These are phyloP conservation scores for Periophthalmus modestus DNA, from an alignment of 2,113 vertebrate species.

Conservation along the genomic window DNA sequence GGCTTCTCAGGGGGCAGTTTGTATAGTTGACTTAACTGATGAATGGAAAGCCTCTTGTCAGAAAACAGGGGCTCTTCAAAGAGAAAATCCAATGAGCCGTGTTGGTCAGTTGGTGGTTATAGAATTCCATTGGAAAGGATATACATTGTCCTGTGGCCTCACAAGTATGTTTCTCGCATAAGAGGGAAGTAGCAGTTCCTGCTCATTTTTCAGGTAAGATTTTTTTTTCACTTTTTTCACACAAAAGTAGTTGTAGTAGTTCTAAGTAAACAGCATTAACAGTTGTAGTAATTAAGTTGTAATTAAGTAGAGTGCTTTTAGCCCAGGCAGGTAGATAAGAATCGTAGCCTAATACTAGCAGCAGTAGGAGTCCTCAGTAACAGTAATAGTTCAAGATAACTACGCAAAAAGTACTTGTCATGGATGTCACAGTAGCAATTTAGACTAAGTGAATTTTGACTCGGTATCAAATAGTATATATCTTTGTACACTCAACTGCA, in stretches of 20 bases:
- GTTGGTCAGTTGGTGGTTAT: conserved; percentile 16
- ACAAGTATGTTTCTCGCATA: conserved; percentile 21
- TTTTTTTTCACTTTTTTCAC: background rate
- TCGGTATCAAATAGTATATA: background rate
- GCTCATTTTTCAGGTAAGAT: conserved; percentile 50
- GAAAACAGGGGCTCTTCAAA: conserved; percentile 33
- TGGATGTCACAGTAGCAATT: no score
- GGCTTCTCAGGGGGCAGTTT: conserved; percentile 27
- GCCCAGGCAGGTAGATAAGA: no score
- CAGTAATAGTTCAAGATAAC: no score
- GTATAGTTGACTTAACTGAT: conserved; percentile 39
- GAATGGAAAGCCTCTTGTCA: conserved; percentile 34
- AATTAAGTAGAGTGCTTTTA: background rate
- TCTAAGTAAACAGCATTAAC: background rate
- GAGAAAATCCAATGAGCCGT: conserved; percentile 28
- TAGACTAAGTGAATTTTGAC: background rate
- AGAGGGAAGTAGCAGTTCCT: conserved; percentile 12
- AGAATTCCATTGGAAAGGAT: conserved; percentile 28
- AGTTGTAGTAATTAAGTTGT: background rate
- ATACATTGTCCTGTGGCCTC: conserved; percentile 5
- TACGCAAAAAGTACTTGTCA: no score
- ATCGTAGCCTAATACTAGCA: no score
- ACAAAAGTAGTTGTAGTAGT: background rate
- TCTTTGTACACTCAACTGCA: background rate
- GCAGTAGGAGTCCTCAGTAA: no score